Conservation (phyloP, 2,113 vertebrate genomes). For the Erinaceus europaeus region DNA sequence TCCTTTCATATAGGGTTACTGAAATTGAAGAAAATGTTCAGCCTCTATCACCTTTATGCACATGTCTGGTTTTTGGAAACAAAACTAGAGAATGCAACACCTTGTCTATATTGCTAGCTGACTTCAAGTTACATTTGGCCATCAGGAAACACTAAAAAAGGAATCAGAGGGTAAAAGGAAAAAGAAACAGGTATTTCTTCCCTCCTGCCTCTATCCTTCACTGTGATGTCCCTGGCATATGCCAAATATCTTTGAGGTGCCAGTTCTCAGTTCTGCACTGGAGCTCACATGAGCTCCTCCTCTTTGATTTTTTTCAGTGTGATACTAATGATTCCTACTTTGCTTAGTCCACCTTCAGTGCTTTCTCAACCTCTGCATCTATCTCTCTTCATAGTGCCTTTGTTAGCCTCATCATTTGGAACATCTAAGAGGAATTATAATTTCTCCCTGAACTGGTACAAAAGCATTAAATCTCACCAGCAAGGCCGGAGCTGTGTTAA, state of each 20-base stretch:
- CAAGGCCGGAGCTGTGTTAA: not conserved
- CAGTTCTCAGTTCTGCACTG: not conserved
- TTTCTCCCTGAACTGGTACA: not conserved
- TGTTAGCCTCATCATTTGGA: not conserved
- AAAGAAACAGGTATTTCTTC: not conserved
- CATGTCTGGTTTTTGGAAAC: not conserved
- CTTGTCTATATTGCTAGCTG: not conserved
- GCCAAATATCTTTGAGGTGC: not conserved
- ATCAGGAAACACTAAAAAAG: not conserved
- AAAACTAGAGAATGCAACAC: not conserved
- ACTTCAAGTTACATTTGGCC: not conserved
- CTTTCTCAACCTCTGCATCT: not conserved
- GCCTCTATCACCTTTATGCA: not conserved
- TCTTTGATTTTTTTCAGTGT: not conserved
- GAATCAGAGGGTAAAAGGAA: not conserved
- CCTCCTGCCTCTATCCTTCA: not conserved
- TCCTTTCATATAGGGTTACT: not conserved
- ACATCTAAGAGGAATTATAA: not conserved
- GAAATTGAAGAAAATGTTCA: not conserved
- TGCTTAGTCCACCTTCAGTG: not conserved
- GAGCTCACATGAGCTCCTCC: not conserved
- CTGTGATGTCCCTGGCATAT: not conserved
- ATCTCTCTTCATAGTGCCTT: not conserved
- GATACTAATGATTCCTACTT: rapidly evolving
- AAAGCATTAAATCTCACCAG: not conserved